Base-by-base conservation (phyloP, 2,888 invertebrate genomes). In the Drosophila mayaguana region DNA sequence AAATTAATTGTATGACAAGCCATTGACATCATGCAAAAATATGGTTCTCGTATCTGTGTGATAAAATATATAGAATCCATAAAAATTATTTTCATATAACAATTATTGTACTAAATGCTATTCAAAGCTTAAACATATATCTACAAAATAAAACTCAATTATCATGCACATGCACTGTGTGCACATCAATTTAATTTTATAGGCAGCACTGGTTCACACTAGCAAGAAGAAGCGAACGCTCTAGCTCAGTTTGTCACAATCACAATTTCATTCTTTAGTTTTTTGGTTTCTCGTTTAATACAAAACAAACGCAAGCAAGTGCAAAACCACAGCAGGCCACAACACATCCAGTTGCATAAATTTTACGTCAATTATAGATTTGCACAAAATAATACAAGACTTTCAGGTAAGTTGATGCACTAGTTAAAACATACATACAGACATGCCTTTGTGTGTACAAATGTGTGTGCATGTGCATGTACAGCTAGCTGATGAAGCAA, bases 231-330 rank as follows among this genome's bases (percentile, higher is more conserved):
- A 81, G 75, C 71, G 54, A 62, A 74, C 77, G 67, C 83, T 75
- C 48, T 43, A 60, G 56, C 65, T 67, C 55, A 72, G 53, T 82
- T 83, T 88, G 86, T 86, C 88, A 88, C 89, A 89, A 66, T 75
- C 83, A 89, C 80, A 85, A 72, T 89, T 89, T 84, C 82, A 85
- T 87, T 83, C 88, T 88, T 84, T 84, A 89, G 88, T 84, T 84
- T 84, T 89, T 84, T 84, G 88, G 88, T 84, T 84, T 88, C 64
- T 70, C 77, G 71, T 85, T 84, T 54, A 54, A 40, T 68, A 74
- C 63, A 65, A 66, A 54, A 72, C 56, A 66, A 56, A 73, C 51
- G 50, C 50, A 32, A 67, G 56, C 64, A 70, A 61, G 25, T 60
- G 60, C 62, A 68, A 51, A 55, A 54, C 46, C 60, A 48, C 56